Evolutionary conservation across 2,797 vertebrate genomes (phyloP).

Genomic region (Hypotaenidia okinawae): DNA sequence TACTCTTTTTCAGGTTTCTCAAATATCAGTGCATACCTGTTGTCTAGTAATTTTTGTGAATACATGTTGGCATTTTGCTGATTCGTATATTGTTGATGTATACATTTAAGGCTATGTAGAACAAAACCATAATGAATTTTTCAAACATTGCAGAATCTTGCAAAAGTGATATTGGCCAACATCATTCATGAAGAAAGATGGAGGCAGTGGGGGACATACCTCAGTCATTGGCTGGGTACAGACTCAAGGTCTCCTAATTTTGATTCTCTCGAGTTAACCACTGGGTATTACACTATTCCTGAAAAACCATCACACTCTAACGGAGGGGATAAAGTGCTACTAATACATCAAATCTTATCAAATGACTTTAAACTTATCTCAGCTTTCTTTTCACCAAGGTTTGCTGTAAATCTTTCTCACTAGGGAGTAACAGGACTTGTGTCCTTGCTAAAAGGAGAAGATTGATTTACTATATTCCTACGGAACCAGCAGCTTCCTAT

Average conservation of each 20-base stretch:
- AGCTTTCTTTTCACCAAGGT: constrained; percentile 60
- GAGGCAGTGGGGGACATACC: background rate
- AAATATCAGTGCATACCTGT: background rate
- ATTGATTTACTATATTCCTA: constrained; percentile 69
- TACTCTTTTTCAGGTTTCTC: background rate
- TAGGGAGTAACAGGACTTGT: constrained; percentile 14
- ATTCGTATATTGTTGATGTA: background rate
- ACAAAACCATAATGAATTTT: background rate
- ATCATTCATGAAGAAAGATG: background rate
- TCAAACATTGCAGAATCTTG: background rate
- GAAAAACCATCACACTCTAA: constrained; percentile 42
- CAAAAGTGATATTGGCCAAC: background rate
- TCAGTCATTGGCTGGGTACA: background rate
- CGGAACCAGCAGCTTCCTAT: constrained; percentile 7
- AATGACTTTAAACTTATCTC: constrained; percentile 62
- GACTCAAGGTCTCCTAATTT: constrained; percentile 54
- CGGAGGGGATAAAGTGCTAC: constrained; percentile 55
- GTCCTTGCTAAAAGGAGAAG: constrained; percentile 66
- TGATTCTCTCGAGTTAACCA: constrained; percentile 31
- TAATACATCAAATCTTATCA: constrained; percentile 74
- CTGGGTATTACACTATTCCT: constrained; percentile 22
- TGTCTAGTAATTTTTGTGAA: background rate
- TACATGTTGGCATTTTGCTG: background rate
- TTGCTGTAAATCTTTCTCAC: constrained; percentile 65
- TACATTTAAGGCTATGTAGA: background rate